phyloP scores from a whole-genome alignment of 1,140 invertebrate species.

The Popillia japonica region DNA sequence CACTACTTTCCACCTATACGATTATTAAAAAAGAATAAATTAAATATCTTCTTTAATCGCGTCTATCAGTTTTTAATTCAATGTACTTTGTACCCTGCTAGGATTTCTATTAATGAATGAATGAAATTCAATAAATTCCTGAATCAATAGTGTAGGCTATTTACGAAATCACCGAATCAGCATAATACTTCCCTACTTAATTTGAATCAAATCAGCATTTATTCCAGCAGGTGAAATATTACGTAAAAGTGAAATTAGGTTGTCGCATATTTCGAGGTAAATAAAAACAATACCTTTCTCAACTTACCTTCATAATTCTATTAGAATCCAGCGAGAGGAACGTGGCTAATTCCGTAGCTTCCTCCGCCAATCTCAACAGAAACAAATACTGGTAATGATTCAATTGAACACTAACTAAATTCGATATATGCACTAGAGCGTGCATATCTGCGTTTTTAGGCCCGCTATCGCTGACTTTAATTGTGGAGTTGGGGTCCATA shows the following conservation, averaged over 20 bases:
- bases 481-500: constrained; percentile 59
- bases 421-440: constrained; percentile 77
- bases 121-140: constrained; percentile 15
- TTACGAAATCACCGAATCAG: not conserved
- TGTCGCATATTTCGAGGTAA: not conserved
- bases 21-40: not conserved
- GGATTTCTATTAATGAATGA: constrained; percentile 28
- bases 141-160: not conserved
- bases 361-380: constrained; percentile 82
- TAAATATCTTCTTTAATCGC: not conserved
- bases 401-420: constrained; percentile 83
- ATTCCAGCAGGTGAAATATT: not conserved
- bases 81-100: too few relatives aligned
- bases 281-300: not conserved
- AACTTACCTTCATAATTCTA: constrained; percentile 68
- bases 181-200: constrained; percentile 25
- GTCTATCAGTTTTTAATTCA: too few relatives aligned
- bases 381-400: constrained; percentile 95
- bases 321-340: constrained; percentile 83
- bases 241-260: not conserved
- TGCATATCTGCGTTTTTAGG: constrained; percentile 67
- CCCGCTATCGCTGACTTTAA: constrained; percentile 44
- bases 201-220: not conserved
- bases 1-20: constrained; percentile 57
- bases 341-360: constrained; percentile 79